Evolutionary conservation across 2,888 invertebrate species (phyloP).

Genomic region (Agrotis exclamationis): DNA sequence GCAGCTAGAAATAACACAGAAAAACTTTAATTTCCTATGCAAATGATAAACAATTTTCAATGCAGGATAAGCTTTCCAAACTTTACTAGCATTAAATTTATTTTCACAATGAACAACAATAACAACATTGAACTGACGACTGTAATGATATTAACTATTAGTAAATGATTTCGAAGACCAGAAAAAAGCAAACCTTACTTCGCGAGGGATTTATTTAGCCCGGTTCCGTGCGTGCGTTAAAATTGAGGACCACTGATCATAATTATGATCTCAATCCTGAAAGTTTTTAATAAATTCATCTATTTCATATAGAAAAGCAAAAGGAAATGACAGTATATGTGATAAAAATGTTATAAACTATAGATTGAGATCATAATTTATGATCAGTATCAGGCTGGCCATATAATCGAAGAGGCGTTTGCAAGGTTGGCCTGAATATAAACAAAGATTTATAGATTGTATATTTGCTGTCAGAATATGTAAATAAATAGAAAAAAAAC

Average conservation of each 20-base stretch:
- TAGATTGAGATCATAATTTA: too few relatives aligned
- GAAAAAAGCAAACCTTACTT: background rate
- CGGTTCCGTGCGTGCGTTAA: background rate
- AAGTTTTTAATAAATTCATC: too few relatives aligned
- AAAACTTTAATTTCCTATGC: background rate
- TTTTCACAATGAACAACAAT: background rate
- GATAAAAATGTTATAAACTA: too few relatives aligned
- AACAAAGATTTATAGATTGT: too few relatives aligned
- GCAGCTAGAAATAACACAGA: background rate
- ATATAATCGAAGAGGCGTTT: too few relatives aligned
- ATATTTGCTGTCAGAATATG: too few relatives aligned
- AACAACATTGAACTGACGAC: background rate
- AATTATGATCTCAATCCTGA: too few relatives aligned
- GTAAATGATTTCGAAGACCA: slow-evolving; percentile 2
- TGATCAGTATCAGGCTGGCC: too few relatives aligned
- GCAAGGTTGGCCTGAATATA: too few relatives aligned
- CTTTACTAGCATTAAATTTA: background rate
- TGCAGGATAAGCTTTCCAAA: background rate
- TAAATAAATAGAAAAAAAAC: too few relatives aligned
- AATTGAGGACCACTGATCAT: slow-evolving; percentile 6
- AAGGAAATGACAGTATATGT: too few relatives aligned
- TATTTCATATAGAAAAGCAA: too few relatives aligned
- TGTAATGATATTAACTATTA: background rate
- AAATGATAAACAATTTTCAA: background rate
- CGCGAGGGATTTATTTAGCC: background rate